Evolutionary conservation across 2,888 invertebrate genomes (phyloP), one percentile per base, ranked within the genome.

Genomic region (Melipona bicolor): DNA sequence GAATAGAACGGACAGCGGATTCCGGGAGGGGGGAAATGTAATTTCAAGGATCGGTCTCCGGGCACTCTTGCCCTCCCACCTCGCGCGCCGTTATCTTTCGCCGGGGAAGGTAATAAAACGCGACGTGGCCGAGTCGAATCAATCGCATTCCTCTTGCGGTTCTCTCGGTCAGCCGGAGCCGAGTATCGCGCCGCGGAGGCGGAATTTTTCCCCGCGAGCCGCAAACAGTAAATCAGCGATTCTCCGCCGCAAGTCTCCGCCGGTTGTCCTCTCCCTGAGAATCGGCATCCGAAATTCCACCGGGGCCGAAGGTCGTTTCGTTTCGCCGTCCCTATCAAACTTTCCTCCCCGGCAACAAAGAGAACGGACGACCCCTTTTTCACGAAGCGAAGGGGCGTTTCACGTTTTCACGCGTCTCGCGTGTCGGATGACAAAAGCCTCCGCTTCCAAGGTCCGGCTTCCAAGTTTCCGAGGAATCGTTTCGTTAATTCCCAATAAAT

Each of bases 131-230:
- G 81, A 87, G 70, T 36, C 79, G 81, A 88, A 88, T 73, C 87
- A 87, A 88, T 88, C 85, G 84, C 85, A 88, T 88, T 88, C 88
- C 87, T 72, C 59, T 86, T 81, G 75, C 81, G 27, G 27, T 27
- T 27, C 27, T 27, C 27, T 27, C 81, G 83, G 73, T 81, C 78
- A 80, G 43, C 43, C 83, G 84, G 65, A 69, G 52, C 72, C 21
- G 72, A 76, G 85, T 70, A 80, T 75, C 85, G 81, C 84, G 75
- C 24, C 81, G 74, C 43, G 54, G 11, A 43, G 43, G 50, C 74
- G 83, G 88, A 80, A 87, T 88, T 84, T 84, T 82, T 81, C 72
- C 43, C 62, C 70, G 61, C 64, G 43, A 27, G 32, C 24, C 5
- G 11, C 50, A 50, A 19, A 27, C 56, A 67, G 36, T 88, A 88